These are phyloP conservation scores for Tupaia tana DNA, from an alignment of 2,113 vertebrate genomes.

Conservation along the genomic window DNA sequence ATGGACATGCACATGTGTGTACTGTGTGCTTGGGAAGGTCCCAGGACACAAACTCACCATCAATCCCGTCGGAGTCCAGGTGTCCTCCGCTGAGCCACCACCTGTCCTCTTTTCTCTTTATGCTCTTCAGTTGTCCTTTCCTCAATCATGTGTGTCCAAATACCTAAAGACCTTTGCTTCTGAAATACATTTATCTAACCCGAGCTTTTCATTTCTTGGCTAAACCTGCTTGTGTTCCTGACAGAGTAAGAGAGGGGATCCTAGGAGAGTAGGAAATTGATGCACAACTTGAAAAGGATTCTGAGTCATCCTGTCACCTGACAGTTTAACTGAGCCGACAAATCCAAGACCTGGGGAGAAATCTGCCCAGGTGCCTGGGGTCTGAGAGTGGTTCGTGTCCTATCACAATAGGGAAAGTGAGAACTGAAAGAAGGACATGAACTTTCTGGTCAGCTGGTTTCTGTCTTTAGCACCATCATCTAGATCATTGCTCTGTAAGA, in stretches of 20 bases:
- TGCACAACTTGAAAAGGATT: neutral
- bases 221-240: neutral
- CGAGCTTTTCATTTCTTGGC: neutral
- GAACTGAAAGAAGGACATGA: neutral
- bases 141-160: neutral
- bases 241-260: neutral
- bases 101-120: neutral
- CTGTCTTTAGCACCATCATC: neutral
- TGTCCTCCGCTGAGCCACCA: too few relatives aligned
- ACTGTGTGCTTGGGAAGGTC: too few relatives aligned
- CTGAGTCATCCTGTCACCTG: neutral
- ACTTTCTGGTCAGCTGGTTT: neutral
- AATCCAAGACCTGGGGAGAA: too few relatives aligned
- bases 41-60: too few relatives aligned
- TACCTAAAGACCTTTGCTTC: neutral
- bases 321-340: neutral
- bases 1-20: too few relatives aligned
- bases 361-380: too few relatives aligned
- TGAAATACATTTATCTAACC: neutral
- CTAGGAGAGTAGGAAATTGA: neutral
- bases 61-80: too few relatives aligned
- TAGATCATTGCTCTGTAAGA: neutral
- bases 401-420: neutral
- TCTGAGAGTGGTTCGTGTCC: neutral
- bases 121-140: neutral